phyloP scores from a whole-genome alignment of 2,113 vertebrate species.

The Erpornis zantholeuca region DNA sequence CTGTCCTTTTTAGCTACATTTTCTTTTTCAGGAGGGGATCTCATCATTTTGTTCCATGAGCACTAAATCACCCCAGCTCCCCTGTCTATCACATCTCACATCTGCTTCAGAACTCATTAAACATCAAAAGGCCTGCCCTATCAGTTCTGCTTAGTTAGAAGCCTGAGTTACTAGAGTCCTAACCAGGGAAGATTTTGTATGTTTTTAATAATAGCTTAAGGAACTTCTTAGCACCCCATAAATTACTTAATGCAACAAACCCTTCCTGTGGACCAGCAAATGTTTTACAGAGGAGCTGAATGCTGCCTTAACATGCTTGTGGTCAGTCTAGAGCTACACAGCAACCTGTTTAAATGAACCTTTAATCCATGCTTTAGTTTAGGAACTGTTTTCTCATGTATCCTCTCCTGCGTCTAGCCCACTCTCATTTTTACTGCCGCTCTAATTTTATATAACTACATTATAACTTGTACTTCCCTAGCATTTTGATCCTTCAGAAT shows the following conservation, averaged over 20 bases:
- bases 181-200: constrained; percentile 77
- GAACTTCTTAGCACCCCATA: constrained; percentile 84
- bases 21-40: constrained; percentile 69
- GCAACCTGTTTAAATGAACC: constrained; percentile 48
- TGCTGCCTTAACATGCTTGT: constrained; percentile 57
- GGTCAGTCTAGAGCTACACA: constrained; percentile 45
- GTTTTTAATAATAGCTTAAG: constrained; percentile 84
- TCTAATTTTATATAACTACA: constrained; percentile 53
- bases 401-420: background rate
- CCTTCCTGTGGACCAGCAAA: constrained; percentile 76
- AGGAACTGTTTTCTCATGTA: constrained; percentile 22
- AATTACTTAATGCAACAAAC: constrained; percentile 80
- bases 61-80: constrained; percentile 73
- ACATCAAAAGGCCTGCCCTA: constrained; percentile 79
- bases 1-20: constrained; percentile 71
- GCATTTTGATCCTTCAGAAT: background rate
- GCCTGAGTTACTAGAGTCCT: constrained; percentile 75
- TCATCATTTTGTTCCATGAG: constrained; percentile 76
- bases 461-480: background rate
- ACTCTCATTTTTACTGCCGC: constrained; percentile 1
- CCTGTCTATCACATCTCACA: constrained; percentile 80
- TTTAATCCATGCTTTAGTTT: constrained; percentile 25
- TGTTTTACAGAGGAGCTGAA: constrained; percentile 65
- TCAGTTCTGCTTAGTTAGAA: constrained; percentile 83
- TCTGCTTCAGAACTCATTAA: constrained; percentile 83